Evolutionary conservation across 2,797 vertebrate species (phyloP), one percentile per base, ranked within the genome.

Genomic region (Tachyglossus aculeatus): DNA sequence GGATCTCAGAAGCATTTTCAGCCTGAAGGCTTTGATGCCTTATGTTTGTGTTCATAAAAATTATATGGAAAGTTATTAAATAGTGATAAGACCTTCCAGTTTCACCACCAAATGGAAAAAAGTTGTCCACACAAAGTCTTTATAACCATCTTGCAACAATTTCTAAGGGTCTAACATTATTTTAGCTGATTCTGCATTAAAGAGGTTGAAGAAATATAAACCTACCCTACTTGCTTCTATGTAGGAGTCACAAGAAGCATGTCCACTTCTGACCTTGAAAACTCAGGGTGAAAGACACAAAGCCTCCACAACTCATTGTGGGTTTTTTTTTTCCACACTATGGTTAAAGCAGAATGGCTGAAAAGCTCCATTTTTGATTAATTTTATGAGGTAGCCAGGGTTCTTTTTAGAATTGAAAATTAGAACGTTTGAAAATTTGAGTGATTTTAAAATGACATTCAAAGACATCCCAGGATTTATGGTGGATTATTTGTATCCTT

Each of bases 51-150:
- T 90, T 88, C 86, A 90, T 90, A 93, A 92, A 92, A 89, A 80
- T 90, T 91, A 91, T 85, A 91, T 88, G 88, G 89, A 84, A 89
- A 87, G 83, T 88, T 89, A 89, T 87, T 89, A 90, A 93, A 87
- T 77, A 80, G 86, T 58, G 90, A 89, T 88, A 90, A 89, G 88
- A 63, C 78, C 85, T 88, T 90, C 84, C 83, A 79, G 82, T 88
- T 88, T 91, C 87, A 88, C 87, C 89, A 84, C 80, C 67, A 74
- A 90, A 79, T 90, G 89, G 90, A 90, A 89, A 89, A n/a, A 91
- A 92, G 77, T 74, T 84, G 67, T 88, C 89, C 85, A 52, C 84
- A 76, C 85, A 88, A 81, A 90, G 89, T 80, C 87, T 91, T 91
- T 88, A 87, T 75, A 84, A 85, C 84, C 91, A 92, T 91, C 90